A percentile compares a stretch with the other conserved stretches of the same genome.
These are phyloP conservation scores for Calidris pygmaea DNA, from an alignment of 2,113 vertebrate species.

Conservation along the genomic window DNA sequence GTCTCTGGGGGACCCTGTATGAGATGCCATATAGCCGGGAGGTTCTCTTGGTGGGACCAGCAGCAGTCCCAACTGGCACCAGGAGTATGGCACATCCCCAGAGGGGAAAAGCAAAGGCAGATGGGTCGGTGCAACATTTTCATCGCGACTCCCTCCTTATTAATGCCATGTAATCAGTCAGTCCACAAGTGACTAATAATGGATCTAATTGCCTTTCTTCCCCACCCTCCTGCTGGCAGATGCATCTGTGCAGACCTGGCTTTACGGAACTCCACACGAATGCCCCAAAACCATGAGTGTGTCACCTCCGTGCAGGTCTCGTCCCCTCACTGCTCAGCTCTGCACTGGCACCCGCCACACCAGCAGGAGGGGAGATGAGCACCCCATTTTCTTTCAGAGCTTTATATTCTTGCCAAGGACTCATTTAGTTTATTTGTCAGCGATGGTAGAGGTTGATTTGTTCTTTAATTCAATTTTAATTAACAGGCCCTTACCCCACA, in stretches of 20 bases:
- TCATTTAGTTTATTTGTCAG: neutral
- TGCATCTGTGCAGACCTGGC: neutral
- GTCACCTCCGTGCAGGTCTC: neutral
- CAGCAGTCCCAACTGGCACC: neutral
- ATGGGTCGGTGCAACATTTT: fast-evolving
- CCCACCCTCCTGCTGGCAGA: neutral
- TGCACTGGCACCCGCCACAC: neutral
- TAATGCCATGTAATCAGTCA: neutral
- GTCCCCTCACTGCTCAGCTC: fast-evolving
- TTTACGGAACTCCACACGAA: fast-evolving
- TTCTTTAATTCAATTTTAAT: neutral
- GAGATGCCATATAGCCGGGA: neutral
- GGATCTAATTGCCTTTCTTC: neutral
- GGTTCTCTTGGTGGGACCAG: neutral
- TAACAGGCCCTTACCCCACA: neutral
- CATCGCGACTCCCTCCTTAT: neutral
- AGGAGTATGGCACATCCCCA: neutral
- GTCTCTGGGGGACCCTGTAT: fast-evolving
- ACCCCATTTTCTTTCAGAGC: neutral
- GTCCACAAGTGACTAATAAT: neutral
- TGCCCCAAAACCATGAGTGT: fast-evolving
- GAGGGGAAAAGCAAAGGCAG: neutral
- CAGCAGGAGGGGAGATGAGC: neutral
- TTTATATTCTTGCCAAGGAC: neutral
- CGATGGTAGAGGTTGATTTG: neutral